Evolutionary conservation across 2,888 invertebrate genomes (phyloP).

Genomic region (Anarsia innoxiella): DNA sequence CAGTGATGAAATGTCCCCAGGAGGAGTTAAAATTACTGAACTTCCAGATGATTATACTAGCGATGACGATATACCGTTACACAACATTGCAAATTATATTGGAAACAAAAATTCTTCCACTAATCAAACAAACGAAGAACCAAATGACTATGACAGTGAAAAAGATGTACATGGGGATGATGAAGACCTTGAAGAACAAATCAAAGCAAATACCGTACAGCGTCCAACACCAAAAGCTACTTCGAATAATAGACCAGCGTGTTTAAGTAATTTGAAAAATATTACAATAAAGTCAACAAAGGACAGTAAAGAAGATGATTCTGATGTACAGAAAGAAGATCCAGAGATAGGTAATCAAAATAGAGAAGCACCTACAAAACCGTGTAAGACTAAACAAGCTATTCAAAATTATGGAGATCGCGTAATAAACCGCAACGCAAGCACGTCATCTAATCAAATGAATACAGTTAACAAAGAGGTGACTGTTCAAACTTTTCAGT

Average conservation of each 20-base stretch:
- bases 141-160: slow-evolving; percentile 19
- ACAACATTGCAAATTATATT: background rate
- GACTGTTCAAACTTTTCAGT: slow-evolving; percentile 59
- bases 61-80: slow-evolving; percentile 25
- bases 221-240: slow-evolving; percentile 35
- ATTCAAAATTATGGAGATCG: slow-evolving; percentile 10
- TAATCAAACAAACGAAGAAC: too few relatives aligned
- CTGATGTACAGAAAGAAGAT: slow-evolving; percentile 13
- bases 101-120: background rate
- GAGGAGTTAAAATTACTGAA: slow-evolving; percentile 23
- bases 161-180: slow-evolving; percentile 20
- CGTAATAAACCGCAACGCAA: slow-evolving; percentile 29
- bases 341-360: slow-evolving; percentile 18
- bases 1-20: slow-evolving; percentile 20
- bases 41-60: slow-evolving; percentile 27
- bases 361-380: slow-evolving; percentile 18
- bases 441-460: slow-evolving; percentile 38
- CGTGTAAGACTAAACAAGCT: slow-evolving; percentile 16
- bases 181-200: slow-evolving; percentile 16
- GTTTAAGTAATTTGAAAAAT: slow-evolving; percentile 38
- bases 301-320: slow-evolving; percentile 21
- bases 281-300: slow-evolving; percentile 34
- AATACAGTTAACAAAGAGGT: slow-evolving; percentile 56
- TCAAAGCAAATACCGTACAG: slow-evolving; percentile 27
- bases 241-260: slow-evolving; percentile 27